Conservation (phyloP, 1,140 invertebrate species). For the Drosophila funebris region DNA sequence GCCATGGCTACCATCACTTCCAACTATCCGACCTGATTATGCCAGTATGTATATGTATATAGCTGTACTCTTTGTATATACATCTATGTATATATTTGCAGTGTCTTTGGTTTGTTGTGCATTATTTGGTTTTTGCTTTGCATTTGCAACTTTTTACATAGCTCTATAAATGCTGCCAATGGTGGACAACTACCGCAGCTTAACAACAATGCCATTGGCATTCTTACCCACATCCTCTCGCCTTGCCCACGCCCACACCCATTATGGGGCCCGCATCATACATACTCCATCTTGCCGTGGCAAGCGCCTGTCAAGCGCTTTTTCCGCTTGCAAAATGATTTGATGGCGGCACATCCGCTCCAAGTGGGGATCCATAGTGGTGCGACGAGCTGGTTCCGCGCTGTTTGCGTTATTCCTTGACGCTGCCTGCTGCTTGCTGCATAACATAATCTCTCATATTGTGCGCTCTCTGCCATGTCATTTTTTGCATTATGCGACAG, state of each 20-base stretch:
- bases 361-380: constrained; percentile 29
- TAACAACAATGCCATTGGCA: constrained; percentile 28
- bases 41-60: background rate
- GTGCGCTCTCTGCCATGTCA: constrained; percentile 46
- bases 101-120: constrained; percentile 48
- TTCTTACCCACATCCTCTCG: background rate
- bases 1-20: constrained; percentile 36
- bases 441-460: constrained; percentile 79
- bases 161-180: constrained; percentile 63
- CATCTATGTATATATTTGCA: constrained; percentile 5
- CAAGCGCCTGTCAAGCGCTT: constrained; percentile 51
- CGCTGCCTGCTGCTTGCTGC: constrained; percentile 30
- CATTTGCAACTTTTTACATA: constrained; percentile 59
- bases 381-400: constrained; percentile 52
- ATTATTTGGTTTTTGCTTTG: constrained; percentile 45
- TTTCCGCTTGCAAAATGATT: constrained; percentile 82
- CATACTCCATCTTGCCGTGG: constrained; percentile 27
- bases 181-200: constrained; percentile 18
- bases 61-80: background rate
- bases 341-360: constrained; percentile 74
- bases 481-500: constrained; percentile 68
- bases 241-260: background rate
- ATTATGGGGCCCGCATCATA: constrained; percentile 2
- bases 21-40: constrained; percentile 63
- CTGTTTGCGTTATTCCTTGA: constrained; percentile 48